phyloP scores from a whole-genome alignment of 2,888 invertebrate species.

The Bursaphelenchus okinawaensis region DNA sequence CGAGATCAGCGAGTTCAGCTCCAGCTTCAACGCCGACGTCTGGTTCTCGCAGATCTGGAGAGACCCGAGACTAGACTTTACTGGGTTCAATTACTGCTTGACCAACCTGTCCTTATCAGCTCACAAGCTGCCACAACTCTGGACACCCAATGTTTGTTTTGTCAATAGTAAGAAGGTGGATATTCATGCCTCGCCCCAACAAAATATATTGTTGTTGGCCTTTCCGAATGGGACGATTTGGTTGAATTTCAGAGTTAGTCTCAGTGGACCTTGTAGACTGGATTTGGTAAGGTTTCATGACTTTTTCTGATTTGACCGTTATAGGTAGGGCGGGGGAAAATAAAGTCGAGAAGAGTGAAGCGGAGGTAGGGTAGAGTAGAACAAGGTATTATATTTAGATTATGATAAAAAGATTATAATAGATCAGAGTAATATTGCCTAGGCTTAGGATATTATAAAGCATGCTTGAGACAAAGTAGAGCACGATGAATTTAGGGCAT shows the following conservation, averaged over 20 bases:
- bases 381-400: too few species aligned
- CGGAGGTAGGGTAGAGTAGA: too few species aligned
- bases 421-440: too few species aligned
- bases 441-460: too few species aligned
- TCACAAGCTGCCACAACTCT: constrained; percentile 52
- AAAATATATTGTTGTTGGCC: constrained; percentile 53
- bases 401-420: too few species aligned
- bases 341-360: too few species aligned
- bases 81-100: constrained; percentile 46
- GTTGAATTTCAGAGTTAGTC: constrained; percentile 45
- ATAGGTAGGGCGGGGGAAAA: too few species aligned
- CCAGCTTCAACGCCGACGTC: constrained; percentile 55
- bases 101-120: constrained; percentile 54
- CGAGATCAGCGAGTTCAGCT: constrained; percentile 53
- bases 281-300: constrained; percentile 40
- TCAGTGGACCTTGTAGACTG: constrained; percentile 53
- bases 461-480: too few species aligned
- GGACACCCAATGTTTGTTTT: constrained; percentile 58
- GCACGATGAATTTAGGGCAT: too few species aligned
- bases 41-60: constrained; percentile 56
- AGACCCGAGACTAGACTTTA: constrained; percentile 54
- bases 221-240: constrained; percentile 57
- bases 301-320: too few species aligned
- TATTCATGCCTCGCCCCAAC: constrained; percentile 54
- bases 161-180: constrained; percentile 57